phyloP scores from a whole-genome alignment of 2,113 vertebrate genomes.

The Mellivora capensis region DNA sequence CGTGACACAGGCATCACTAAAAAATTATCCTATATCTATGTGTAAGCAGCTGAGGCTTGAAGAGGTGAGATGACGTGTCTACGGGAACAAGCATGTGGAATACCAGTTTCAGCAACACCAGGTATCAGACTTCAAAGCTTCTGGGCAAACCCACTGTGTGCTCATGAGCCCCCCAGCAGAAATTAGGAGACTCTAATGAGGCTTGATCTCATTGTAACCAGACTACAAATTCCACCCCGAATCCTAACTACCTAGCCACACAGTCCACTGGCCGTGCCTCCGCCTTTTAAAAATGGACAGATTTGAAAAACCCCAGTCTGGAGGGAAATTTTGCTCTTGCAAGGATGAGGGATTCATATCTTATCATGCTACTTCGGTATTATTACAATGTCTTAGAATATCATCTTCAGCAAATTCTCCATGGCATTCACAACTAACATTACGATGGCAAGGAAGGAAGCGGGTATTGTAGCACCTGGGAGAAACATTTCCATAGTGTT shows the following conservation, averaged over 20 bases:
- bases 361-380: not conserved
- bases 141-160: not conserved
- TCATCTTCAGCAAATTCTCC: not conserved
- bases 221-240: not conserved
- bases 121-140: not conserved
- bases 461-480: not conserved
- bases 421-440: not conserved
- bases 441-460: not conserved
- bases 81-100: not conserved
- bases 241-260: not conserved
- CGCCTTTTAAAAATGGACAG: not conserved
- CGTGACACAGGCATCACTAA: not conserved
- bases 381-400: constrained; percentile 25
- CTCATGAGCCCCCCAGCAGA: not conserved
- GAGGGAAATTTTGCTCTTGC: not conserved
- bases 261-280: not conserved
- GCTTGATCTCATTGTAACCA: not conserved
- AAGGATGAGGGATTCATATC: not conserved
- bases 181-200: not conserved
- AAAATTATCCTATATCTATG: not conserved
- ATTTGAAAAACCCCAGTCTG: not conserved
- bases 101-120: not conserved
- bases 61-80: not conserved
- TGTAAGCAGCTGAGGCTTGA: not conserved
- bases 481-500: not conserved